phyloP scores from a whole-genome alignment of 2,113 vertebrate species.

The Lasiurus borealis region DNA sequence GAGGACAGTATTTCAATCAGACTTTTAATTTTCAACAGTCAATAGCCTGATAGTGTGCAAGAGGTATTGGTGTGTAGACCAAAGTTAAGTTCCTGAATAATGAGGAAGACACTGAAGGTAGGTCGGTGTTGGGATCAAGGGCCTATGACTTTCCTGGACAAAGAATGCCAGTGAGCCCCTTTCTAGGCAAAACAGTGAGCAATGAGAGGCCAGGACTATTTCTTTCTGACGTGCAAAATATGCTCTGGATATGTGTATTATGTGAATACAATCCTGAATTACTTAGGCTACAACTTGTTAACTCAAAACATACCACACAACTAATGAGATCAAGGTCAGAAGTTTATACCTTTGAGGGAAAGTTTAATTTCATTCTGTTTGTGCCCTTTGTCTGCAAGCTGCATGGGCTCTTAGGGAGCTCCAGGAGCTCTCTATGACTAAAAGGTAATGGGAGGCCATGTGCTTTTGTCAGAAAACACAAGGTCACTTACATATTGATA shows the following conservation, averaged over 20 bases:
- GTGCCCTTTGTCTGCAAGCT: neutral
- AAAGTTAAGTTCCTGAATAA: neutral
- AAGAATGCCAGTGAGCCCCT: neutral
- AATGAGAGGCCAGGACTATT: neutral
- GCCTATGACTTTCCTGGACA: neutral
- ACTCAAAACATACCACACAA: neutral
- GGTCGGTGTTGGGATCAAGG: neutral
- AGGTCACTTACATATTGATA: neutral
- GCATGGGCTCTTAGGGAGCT: neutral
- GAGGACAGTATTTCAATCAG: neutral
- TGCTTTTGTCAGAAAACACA: neutral
- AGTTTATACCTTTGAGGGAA: neutral
- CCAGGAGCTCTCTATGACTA: neutral
- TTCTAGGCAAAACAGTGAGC: neutral
- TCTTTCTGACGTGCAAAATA: neutral
- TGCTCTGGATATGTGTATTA: neutral
- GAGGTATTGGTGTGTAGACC: neutral
- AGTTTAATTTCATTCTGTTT: constrained; percentile 44
- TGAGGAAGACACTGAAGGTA: neutral
- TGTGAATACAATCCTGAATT: neutral
- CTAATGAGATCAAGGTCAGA: constrained; percentile 15
- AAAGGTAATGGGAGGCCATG: neutral
- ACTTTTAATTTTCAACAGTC: neutral
- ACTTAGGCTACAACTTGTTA: neutral
- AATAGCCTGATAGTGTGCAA: neutral